Base-by-base conservation (phyloP, 2,888 invertebrate genomes). In the Xestia rhomboidea region DNA sequence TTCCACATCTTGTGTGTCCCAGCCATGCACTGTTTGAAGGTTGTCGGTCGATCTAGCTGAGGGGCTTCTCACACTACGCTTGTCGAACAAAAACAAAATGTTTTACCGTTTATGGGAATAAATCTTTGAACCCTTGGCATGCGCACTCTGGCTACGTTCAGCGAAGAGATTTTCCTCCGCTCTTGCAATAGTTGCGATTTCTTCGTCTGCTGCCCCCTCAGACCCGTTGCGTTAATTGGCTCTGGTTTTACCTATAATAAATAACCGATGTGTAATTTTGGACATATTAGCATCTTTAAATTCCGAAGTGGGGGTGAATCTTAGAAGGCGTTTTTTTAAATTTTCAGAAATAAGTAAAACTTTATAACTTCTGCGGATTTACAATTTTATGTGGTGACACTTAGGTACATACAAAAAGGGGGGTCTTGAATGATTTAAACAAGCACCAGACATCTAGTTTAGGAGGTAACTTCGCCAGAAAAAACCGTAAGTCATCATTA, bases 231-330 rank as follows among this genome's bases (percentile, higher is more conserved):
- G 6, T 8, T 44, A 24, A 90, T 75, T 18, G 90, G 76, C 68
- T 94, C 93, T 8, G 93, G 93, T 85, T 94, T 95, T 76, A 96
- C 89, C 96, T 96, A 57, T n/a, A 3, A n/a, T 18, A 41, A 41
- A 34, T 30, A 30, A 62, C 8, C 2, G 30, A 24, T 38, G 1
- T 38, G 2, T 24, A 38, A 24, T 34, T 18, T 46, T 34, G 18
- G 21, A 38, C 21, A 21, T 27, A 68, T 13, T 27, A 72, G 3
- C 6, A 21, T 46, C 8, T 2, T 44, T 21, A 67, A 10, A 34
- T 68, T 67, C 10, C n/a, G n/a, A n/a, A n/a, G 34, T 41, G 30
- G 10, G 24, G 18, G 24, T n/a, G n/a, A n/a, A n/a, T 70, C 18
- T 30, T 7, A 44, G 24, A 27, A 24, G 24, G 24, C 7, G 18